Evolutionary conservation across 2,797 vertebrate genomes (phyloP).

Genomic region (Enteromius radiatus): DNA sequence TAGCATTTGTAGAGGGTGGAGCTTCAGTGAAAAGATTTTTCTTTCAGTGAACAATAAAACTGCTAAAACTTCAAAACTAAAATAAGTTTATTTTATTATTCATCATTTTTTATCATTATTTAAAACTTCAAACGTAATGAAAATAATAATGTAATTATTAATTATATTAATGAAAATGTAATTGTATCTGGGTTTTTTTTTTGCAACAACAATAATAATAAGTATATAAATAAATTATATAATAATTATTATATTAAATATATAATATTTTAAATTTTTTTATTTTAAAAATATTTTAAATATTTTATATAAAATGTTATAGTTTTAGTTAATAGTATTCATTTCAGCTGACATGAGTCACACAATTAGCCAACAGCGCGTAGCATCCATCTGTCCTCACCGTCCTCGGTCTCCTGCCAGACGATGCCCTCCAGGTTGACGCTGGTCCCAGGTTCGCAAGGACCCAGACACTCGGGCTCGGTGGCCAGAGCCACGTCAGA

Average conservation of each 20-base stretch:
- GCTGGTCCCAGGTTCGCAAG: conserved; percentile 97
- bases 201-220: too few relatives aligned
- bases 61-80: too few relatives aligned
- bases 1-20: not conserved
- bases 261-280: too few relatives aligned
- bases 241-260: too few relatives aligned
- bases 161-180: not conserved
- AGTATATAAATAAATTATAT: too few relatives aligned
- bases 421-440: conserved; percentile 99
- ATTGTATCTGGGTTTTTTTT: too few relatives aligned
- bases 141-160: too few relatives aligned
- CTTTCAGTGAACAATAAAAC: not conserved
- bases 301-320: not conserved
- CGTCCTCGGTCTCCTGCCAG: conserved; percentile 98
- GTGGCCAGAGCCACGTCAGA: conserved; percentile 94
- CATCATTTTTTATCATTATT: too few relatives aligned
- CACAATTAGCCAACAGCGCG: too few relatives aligned
- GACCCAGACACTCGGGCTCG: conserved; percentile 95
- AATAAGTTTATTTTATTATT: too few relatives aligned
- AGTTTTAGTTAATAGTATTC: not conserved
- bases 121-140: not conserved
- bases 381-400: conserved; percentile 76
- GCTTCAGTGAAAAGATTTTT: not conserved
- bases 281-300: too few relatives aligned
- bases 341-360: too few relatives aligned